Conservation (phyloP, 2,888 invertebrate species). For the Isoperla grammatica region DNA sequence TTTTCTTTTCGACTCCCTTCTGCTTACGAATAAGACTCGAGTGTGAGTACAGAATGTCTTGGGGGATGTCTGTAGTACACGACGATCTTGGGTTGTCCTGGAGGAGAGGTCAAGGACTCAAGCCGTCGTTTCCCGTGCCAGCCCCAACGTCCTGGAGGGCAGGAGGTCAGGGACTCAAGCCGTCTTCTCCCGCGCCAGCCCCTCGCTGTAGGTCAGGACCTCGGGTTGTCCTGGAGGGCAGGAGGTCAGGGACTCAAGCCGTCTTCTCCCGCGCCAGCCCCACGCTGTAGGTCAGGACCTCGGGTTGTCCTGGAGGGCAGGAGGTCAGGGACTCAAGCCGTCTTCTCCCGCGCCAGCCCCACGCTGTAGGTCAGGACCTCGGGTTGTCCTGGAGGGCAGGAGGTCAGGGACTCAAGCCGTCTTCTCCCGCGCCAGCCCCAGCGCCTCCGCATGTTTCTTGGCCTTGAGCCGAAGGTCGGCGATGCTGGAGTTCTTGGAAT, state of each 20-base stretch:
- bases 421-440: constrained; percentile 47
- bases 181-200: constrained; percentile 36
- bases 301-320: too few species aligned
- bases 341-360: neutral
- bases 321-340: neutral
- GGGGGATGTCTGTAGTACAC: constrained; percentile 90
- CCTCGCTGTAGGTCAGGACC: too few species aligned
- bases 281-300: too few species aligned
- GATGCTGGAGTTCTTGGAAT: constrained; percentile 83
- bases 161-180: constrained; percentile 17
- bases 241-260: too few species aligned
- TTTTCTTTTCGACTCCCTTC: too few species aligned
- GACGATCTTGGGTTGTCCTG: constrained; percentile 37
- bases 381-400: neutral
- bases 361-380: constrained; percentile 71
- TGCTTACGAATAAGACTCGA: too few species aligned
- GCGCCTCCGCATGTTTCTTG: constrained; percentile 84
- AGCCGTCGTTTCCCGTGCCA: neutral
- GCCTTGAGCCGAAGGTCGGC: constrained; percentile 92
- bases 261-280: too few species aligned
- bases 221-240: too few species aligned
- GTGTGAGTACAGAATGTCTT: too few species aligned
- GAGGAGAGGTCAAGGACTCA: neutral
- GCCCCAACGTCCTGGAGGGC: constrained; percentile 27
- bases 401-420: constrained; percentile 22